phyloP scores from a whole-genome alignment of 2,888 invertebrate species.

The Dicroscelio sp. region DNA sequence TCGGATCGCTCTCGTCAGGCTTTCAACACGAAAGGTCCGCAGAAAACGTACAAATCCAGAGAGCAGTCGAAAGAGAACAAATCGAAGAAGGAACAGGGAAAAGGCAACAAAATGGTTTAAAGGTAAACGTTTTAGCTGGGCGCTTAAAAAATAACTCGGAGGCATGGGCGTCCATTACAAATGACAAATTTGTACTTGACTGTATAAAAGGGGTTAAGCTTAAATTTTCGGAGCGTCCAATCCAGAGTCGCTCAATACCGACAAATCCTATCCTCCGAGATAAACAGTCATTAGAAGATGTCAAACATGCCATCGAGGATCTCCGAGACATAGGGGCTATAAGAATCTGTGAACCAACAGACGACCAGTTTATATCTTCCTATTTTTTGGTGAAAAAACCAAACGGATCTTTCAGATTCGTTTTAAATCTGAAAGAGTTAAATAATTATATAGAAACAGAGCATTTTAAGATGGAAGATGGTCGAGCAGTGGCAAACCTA shows the following conservation, averaged over 20 bases:
- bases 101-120: background rate
- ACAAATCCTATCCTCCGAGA: background rate
- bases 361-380: constrained; percentile 64
- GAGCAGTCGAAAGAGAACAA: background rate
- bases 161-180: background rate
- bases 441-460: constrained; percentile 59
- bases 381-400: constrained; percentile 58
- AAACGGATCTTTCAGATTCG: constrained; percentile 55
- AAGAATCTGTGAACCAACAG: background rate
- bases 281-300: background rate
- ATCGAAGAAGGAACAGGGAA: background rate
- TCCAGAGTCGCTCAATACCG: background rate
- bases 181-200: constrained; percentile 7
- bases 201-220: background rate
- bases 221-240: background rate
- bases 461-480: constrained; percentile 70
- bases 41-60: background rate
- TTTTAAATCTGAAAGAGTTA: constrained; percentile 68
- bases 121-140: constrained; percentile 4
- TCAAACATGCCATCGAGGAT: background rate
- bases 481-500: constrained; percentile 54
- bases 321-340: constrained; percentile 28
- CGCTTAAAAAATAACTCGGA: background rate
- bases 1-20: background rate
- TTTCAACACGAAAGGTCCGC: background rate